Conservation (phyloP, 2,888 invertebrate species). For the Torymus auratus region DNA sequence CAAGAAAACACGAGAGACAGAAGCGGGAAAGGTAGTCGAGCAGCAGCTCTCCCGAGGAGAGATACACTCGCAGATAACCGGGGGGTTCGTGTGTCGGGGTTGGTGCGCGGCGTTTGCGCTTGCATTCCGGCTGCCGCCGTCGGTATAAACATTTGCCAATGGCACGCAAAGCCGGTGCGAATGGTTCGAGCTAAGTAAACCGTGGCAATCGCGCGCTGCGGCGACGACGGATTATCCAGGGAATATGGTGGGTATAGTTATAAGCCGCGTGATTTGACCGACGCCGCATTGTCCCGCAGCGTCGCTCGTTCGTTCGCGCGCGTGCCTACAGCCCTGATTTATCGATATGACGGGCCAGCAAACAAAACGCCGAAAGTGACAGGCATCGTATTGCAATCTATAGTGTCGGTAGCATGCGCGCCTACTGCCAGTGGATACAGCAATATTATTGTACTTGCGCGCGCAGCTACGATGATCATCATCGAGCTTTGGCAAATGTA, state of each 20-base stretch:
- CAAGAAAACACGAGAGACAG: too few species aligned
- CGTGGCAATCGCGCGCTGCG: slow-evolving; percentile 53
- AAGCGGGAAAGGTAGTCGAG: too few species aligned
- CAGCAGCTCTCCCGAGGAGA: too few species aligned
- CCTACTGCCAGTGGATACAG: neutral
- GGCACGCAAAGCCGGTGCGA: slow-evolving; percentile 64
- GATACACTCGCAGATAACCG: too few species aligned
- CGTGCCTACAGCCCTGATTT: slow-evolving; percentile 42
- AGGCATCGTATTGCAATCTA: slow-evolving; percentile 35
- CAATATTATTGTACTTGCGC: slow-evolving; percentile 13
- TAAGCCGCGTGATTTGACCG: slow-evolving; percentile 55
- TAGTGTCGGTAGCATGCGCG: neutral
- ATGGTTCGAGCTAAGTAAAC: slow-evolving; percentile 63
- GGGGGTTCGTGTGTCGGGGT: neutral
- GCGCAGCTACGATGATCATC: neutral
- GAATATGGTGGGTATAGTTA: slow-evolving; percentile 57
- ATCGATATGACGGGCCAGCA: slow-evolving; percentile 50
- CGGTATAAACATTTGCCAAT: slow-evolving; percentile 64
- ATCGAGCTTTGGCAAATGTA: slow-evolving; percentile 26
- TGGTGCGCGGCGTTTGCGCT: neutral
- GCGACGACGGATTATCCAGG: slow-evolving; percentile 59
- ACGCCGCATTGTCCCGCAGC: slow-evolving; percentile 41
- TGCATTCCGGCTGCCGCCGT: neutral
- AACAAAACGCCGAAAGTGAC: slow-evolving; percentile 55
- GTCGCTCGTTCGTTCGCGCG: neutral